Conservation (phyloP, 2,888 invertebrate genomes). For the Mycogona germanica region DNA sequence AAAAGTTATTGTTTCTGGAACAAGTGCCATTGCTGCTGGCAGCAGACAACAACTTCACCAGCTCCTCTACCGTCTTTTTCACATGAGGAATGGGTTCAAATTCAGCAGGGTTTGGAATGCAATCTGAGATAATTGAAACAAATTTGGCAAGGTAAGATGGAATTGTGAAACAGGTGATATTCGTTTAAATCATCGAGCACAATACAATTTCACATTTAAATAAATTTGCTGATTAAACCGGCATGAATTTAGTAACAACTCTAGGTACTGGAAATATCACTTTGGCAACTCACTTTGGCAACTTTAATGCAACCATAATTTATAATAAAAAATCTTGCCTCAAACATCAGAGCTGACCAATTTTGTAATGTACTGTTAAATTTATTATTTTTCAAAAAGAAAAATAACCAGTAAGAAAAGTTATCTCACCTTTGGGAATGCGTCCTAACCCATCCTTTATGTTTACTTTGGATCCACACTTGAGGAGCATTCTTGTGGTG, state of each 20-base stretch:
- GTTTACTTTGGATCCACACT: slow-evolving; percentile 34
- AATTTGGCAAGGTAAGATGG: neutral
- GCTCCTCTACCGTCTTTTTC: slow-evolving; percentile 30
- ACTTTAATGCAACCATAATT: too few species aligned
- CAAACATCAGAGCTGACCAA: too few species aligned
- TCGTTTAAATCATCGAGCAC: too few species aligned
- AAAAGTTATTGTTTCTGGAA: slow-evolving; percentile 7
- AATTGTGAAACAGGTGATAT: neutral
- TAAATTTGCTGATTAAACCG: too few species aligned
- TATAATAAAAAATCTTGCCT: too few species aligned
- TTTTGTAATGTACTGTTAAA: too few species aligned
- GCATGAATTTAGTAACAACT: too few species aligned
- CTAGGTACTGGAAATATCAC: too few species aligned
- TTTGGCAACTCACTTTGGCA: too few species aligned
- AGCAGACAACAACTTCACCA: slow-evolving; percentile 31
- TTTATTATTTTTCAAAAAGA: neutral
- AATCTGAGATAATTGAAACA: slow-evolving; percentile 30
- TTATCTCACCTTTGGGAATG: slow-evolving; percentile 26
- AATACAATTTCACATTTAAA: too few species aligned
- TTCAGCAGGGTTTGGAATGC: slow-evolving; percentile 34
- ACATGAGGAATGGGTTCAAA: slow-evolving; percentile 34
- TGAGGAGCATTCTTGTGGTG: slow-evolving; percentile 34
- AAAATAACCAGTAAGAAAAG: neutral
- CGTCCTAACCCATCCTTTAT: slow-evolving; percentile 27
- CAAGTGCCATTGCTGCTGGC: slow-evolving; percentile 12